Evolutionary conservation across 2,797 vertebrate genomes (phyloP).

Genomic region (Saxicola maurus): DNA sequence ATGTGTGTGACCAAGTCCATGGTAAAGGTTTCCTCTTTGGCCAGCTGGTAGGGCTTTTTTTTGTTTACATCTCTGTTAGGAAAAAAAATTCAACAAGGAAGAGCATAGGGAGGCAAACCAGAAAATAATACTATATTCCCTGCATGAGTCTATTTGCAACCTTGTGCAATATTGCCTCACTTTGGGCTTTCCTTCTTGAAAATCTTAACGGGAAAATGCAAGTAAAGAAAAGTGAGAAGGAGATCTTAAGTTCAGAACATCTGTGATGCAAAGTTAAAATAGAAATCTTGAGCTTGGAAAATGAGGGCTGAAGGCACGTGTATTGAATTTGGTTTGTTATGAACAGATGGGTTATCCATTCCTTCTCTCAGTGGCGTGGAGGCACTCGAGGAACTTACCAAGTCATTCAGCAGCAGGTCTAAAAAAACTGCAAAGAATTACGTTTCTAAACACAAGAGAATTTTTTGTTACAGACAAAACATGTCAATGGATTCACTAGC

Average conservation of each 20-base stretch:
- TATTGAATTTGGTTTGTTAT: not conserved
- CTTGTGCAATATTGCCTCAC: not conserved
- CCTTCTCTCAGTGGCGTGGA: not conserved
- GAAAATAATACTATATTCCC: not conserved
- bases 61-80: not conserved
- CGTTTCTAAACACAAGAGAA: not conserved
- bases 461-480: not conserved
- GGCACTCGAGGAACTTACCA: not conserved
- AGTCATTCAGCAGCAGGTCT: not conserved
- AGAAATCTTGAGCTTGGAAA: not conserved
- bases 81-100: not conserved
- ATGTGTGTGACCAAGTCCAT: not conserved
- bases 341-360: not conserved
- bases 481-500: not conserved
- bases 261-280: not conserved
- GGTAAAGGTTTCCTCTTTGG: not conserved
- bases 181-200: not conserved
- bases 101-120: not conserved
- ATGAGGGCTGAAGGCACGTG: not conserved
- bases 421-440: not conserved
- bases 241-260: not conserved
- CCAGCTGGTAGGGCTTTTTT: not conserved
- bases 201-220: not conserved
- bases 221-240: not conserved
- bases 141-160: not conserved